Conservation (phyloP, 2,113 vertebrate species). For the Heliornis fulica region DNA sequence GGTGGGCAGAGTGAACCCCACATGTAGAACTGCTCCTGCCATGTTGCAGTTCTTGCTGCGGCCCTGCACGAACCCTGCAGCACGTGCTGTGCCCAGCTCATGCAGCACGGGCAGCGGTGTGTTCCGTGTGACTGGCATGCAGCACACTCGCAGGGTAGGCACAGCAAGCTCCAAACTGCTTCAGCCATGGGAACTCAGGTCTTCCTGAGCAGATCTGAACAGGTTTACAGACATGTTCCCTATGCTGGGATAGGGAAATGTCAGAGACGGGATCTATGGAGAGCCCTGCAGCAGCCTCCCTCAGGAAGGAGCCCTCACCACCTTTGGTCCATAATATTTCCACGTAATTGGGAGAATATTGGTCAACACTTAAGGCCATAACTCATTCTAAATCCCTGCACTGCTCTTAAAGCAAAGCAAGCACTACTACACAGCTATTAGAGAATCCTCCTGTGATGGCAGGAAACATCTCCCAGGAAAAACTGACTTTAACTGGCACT, state of each 20-base stretch:
- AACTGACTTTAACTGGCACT: neutral
- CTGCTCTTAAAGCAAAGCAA: neutral
- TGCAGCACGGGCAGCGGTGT: fast-evolving
- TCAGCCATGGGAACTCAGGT: neutral
- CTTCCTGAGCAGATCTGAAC: neutral
- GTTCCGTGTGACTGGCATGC: neutral
- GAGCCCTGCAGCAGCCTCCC: neutral
- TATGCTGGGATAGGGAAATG: neutral
- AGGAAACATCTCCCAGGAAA: neutral
- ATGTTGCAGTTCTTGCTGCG: neutral
- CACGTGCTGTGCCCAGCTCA: neutral
- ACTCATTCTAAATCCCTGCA: neutral
- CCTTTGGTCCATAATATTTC: neutral
- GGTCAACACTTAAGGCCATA: neutral
- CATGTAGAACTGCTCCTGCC: neutral
- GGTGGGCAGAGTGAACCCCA: neutral
- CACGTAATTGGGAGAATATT: neutral
- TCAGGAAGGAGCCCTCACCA: neutral
- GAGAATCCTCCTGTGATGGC: fast-evolving
- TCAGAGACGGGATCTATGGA: neutral
- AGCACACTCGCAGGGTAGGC: neutral
- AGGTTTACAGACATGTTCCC: neutral
- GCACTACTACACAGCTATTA: neutral
- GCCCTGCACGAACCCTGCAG: neutral
- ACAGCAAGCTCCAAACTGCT: neutral